Evolutionary conservation across 2,797 vertebrate genomes (phyloP), one percentile per base, ranked within the genome.

Genomic region (Muscicapa comitata): DNA sequence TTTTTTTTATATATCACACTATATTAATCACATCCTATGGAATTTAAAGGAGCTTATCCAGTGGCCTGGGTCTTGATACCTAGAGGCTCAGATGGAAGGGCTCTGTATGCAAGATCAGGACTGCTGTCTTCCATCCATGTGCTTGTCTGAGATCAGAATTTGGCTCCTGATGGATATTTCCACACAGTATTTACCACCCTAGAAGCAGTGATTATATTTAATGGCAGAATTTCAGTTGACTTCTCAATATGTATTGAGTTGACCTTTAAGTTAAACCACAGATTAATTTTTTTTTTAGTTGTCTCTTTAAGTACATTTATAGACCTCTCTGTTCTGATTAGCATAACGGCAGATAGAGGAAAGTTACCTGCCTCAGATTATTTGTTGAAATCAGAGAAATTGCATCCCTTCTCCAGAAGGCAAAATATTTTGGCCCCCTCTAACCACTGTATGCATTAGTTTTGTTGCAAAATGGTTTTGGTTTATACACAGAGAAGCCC

Each of bases 251-350:
- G 85, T 84, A 95, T 96, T 96, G 94, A 83, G 76, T 75, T 96
- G 95, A 97, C 94, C 96, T 96, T 97, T 93, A 96, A 90, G 94
- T 96, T 96, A 94, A 97, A 94, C 79, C 85, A 78, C 87, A 94
- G 89, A 90, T 95, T 96, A 96, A 81, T 88, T 94, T 91, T 96
- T 96, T 51, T 96, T 96, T 94, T 94, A 90, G 90, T 95, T 94
- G 91, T 90, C 91, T 77, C 61, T 86, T 93, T 86, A 92, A 96
- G 89, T 86, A 78, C 89, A 43, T 97, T 97, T 96, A 96, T 94
- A 96, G 96, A 93, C 79, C 90, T 97, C 92, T 97, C 94, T 89
- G 94, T 97, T 96, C 96, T 76, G 93, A 83, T 94, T 92, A 85
- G 81, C 70, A 42, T 93, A 91, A 68, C 0, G 0, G 78, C 58